Evolutionary conservation across 2,113 vertebrate species (phyloP).

Genomic region (Rousettus leschenaultii): DNA sequence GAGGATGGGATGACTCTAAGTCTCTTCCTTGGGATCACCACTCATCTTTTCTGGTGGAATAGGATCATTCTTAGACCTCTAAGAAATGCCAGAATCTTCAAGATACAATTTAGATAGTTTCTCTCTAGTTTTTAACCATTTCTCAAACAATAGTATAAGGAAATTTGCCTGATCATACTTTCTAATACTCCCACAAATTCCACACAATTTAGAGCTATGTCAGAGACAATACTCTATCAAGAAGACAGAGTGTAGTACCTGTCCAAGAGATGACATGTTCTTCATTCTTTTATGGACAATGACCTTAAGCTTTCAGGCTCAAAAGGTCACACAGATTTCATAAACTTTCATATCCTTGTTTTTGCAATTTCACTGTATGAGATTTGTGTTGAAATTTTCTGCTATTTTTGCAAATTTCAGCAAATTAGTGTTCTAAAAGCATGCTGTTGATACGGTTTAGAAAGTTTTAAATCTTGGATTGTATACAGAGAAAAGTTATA

Average conservation of each 20-base stretch:
- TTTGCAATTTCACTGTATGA: background rate
- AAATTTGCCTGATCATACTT: background rate
- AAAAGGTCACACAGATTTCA: background rate
- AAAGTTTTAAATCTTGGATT: slow-evolving; percentile 38
- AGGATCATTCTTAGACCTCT: background rate
- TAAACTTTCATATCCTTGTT: background rate
- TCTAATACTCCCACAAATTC: background rate
- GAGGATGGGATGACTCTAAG: background rate
- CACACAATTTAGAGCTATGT: background rate
- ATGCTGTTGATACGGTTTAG: background rate
- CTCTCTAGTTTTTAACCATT: background rate
- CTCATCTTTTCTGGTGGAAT: background rate
- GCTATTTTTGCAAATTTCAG: background rate
- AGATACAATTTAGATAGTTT: background rate
- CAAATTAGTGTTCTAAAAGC: slow-evolving; percentile 2
- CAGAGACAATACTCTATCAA: background rate
- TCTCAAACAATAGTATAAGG: background rate
- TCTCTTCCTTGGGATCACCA: background rate
- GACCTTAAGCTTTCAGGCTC: background rate
- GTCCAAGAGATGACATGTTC: background rate
- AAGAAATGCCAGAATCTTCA: background rate
- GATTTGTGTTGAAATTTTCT: background rate
- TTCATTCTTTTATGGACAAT: background rate
- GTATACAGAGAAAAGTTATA: slow-evolving; percentile 28
- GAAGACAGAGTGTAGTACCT: accelerated